phyloP scores from a whole-genome alignment of 2,888 invertebrate genomes.

The Mimumesa dahlbomi region DNA sequence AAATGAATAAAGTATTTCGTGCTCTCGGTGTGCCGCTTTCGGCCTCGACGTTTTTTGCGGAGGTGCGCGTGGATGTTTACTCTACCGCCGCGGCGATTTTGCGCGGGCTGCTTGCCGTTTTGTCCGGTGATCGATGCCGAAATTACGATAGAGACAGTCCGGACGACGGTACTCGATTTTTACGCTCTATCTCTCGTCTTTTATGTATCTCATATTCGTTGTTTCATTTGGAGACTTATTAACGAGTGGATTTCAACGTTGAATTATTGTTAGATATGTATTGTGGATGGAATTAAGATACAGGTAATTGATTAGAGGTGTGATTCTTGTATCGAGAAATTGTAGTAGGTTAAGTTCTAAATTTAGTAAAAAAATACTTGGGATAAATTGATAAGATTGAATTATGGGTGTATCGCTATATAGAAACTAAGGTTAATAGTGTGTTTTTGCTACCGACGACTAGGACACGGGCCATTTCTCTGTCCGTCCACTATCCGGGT shows the following conservation, averaged over 20 bases:
- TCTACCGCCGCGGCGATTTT: conserved; percentile 56
- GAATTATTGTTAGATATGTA: too few relatives aligned
- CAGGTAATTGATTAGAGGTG: too few relatives aligned
- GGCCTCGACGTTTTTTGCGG: conserved; percentile 53
- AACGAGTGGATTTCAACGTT: too few relatives aligned
- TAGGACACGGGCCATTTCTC: conserved; percentile 54
- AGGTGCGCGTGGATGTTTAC: conserved; percentile 52
- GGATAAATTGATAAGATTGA: not conserved
- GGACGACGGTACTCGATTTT: not conserved
- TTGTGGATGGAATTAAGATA: too few relatives aligned
- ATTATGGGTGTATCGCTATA: conserved; percentile 28
- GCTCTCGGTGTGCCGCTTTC: conserved; percentile 54
- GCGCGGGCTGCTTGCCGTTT: conserved; percentile 39
- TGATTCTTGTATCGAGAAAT: too few relatives aligned
- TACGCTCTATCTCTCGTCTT: not conserved
- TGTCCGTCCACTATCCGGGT: conserved; percentile 39
- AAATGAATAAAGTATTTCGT: conserved; percentile 73
- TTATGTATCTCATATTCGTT: too few relatives aligned
- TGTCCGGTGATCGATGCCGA: conserved; percentile 71
- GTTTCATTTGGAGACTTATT: too few relatives aligned
- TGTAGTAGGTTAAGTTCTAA: too few relatives aligned
- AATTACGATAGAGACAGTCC: conserved; percentile 37
- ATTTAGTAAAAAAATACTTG: conserved; percentile 17
- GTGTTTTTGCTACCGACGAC: conserved; percentile 41
- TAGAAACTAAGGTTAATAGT: conserved; percentile 52